phyloP scores from a whole-genome alignment of 2,888 invertebrate genomes.

The Neoitamus cyanurus region DNA sequence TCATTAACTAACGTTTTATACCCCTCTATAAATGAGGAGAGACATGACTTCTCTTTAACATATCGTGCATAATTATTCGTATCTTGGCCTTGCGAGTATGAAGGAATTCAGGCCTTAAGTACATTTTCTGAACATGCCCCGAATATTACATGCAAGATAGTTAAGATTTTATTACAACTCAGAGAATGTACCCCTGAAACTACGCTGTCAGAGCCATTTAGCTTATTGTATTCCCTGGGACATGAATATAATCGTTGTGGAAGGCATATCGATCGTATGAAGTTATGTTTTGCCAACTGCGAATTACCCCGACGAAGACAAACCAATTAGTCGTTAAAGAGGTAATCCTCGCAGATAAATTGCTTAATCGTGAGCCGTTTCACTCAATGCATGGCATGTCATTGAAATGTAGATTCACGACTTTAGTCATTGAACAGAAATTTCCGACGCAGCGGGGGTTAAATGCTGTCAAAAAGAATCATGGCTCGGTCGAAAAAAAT shows the following conservation, averaged over 20 bases:
- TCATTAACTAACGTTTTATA: too few species aligned
- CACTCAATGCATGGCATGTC: background rate
- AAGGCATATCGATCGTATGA: background rate
- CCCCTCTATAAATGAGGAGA: too few species aligned
- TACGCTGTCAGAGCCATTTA: background rate
- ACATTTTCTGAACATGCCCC: background rate
- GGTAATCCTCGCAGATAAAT: background rate
- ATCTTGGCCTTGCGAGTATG: too few species aligned
- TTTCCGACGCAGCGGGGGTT: constrained; percentile 6
- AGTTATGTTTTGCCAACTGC: background rate
- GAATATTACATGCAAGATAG: too few species aligned
- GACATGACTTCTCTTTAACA: too few species aligned
- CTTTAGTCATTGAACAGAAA: background rate
- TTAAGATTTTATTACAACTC: background rate
- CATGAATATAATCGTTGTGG: background rate
- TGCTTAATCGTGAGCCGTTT: background rate
- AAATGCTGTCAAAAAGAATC: constrained; percentile 13
- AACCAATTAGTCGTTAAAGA: background rate
- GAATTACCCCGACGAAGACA: background rate
- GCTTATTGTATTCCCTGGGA: background rate
- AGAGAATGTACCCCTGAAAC: background rate
- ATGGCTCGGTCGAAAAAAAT: background rate
- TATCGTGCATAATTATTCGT: too few species aligned
- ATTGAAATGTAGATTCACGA: background rate
- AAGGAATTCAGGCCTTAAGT: too few species aligned